Percentiles rank a stretch among this genome's conserved stretches.
Evolutionary conservation across 2,888 invertebrate species (phyloP).

Genomic region (Polietes domitor): DNA sequence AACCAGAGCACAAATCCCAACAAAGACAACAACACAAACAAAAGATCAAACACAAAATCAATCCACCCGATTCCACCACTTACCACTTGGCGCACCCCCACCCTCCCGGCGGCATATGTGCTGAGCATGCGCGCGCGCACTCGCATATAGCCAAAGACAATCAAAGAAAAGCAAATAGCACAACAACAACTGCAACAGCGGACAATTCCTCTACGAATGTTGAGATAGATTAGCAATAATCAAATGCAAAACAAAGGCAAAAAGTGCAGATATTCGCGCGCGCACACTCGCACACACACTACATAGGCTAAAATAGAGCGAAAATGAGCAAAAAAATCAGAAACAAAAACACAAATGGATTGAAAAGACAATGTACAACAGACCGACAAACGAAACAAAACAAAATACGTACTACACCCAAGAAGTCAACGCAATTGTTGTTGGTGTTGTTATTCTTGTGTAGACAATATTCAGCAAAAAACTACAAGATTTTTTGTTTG

Average conservation of each 20-base stretch:
- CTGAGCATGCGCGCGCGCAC: background rate
- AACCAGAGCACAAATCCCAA: constrained; percentile 54
- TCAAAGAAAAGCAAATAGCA: constrained; percentile 11
- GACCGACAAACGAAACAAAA: constrained; percentile 24
- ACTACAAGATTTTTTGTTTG: background rate
- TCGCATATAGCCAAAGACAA: background rate
- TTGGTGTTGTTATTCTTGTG: constrained; percentile 2
- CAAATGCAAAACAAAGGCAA: constrained; percentile 48
- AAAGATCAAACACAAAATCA: constrained; percentile 65
- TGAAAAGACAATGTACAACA: too few relatives aligned
- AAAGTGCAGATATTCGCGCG: constrained; percentile 8
- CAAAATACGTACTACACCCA: constrained; percentile 24
- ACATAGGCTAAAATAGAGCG: constrained; percentile 57
- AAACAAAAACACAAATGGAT: constrained; percentile 46
- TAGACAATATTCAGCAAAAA: background rate
- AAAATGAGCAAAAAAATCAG: constrained; percentile 36
- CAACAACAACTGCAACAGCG: constrained; percentile 8
- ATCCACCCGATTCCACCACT: constrained; percentile 10
- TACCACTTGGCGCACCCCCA: background rate
- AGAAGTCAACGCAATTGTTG: constrained; percentile 18
- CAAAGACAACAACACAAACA: constrained; percentile 61
- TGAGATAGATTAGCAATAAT: constrained; percentile 55
- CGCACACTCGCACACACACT: constrained; percentile 36
- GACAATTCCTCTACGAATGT: constrained; percentile 29
- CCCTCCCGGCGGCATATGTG: background rate